These are phyloP conservation scores for Epiblema foenella DNA, from an alignment of 2,888 invertebrate genomes.

Conservation along the genomic window DNA sequence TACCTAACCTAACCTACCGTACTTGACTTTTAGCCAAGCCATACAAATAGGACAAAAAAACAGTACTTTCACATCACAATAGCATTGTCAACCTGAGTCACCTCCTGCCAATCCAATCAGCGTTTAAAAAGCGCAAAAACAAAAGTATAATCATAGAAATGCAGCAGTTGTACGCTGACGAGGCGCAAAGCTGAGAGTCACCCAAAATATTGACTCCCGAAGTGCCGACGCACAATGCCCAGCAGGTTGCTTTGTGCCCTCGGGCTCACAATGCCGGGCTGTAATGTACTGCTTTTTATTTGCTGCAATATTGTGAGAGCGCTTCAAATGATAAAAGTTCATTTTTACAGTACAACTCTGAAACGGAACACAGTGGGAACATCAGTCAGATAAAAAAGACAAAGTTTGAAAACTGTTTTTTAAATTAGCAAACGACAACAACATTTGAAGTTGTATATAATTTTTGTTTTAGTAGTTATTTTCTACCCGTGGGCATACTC, in stretches of 20 bases:
- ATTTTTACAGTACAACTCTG: constrained; percentile 10
- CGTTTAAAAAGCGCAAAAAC: constrained; percentile 65
- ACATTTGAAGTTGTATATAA: background rate
- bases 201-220: constrained; percentile 83
- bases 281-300: constrained; percentile 79
- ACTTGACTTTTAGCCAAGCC: background rate
- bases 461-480: background rate
- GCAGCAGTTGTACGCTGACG: constrained; percentile 76
- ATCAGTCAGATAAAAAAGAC: background rate
- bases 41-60: background rate
- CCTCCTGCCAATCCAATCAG: constrained; percentile 63
- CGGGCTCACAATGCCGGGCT: constrained; percentile 68
- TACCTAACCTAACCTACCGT: background rate
- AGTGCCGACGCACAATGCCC: constrained; percentile 81
- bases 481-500: background rate
- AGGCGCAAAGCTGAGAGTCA: constrained; percentile 67
- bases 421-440: background rate
- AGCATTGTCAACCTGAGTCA: constrained; percentile 49
- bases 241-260: constrained; percentile 82
- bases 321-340: background rate
- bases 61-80: constrained; percentile 8
- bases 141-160: constrained; percentile 68
- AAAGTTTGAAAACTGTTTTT: background rate
- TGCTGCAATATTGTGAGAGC: constrained; percentile 63
- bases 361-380: background rate